phyloP scores from a whole-genome alignment of 2,113 vertebrate genomes.

The Thamnophis sirtalis region DNA sequence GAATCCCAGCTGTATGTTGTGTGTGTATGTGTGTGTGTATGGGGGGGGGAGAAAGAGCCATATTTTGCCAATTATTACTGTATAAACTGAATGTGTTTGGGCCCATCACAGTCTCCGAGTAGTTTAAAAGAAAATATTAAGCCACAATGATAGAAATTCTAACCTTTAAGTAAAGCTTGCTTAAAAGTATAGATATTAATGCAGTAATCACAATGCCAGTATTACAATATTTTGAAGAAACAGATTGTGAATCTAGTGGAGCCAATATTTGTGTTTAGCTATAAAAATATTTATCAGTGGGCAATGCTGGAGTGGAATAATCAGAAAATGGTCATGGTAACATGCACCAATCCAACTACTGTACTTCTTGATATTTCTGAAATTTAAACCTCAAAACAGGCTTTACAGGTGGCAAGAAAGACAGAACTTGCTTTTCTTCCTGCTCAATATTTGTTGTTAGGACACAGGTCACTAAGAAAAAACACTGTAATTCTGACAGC shows the following conservation, averaged over 20 bases:
- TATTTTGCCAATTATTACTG: not conserved
- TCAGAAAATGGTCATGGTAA: not conserved
- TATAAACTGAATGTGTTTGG: not conserved
- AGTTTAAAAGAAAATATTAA: not conserved
- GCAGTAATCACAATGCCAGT: not conserved
- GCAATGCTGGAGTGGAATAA: not conserved
- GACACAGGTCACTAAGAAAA: not conserved
- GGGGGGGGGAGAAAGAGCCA: not conserved
- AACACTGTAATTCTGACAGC: not conserved
- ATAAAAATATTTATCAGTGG: not conserved
- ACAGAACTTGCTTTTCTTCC: not conserved
- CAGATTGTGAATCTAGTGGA: not conserved
- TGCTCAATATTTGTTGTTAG: not conserved
- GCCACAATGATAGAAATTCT: not conserved
- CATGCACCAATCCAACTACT: not conserved
- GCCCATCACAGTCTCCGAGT: not conserved
- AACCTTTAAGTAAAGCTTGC: not conserved
- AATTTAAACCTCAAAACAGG: not conserved
- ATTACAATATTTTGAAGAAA: not conserved
- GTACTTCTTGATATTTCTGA: not conserved
- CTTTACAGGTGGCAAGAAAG: not conserved
- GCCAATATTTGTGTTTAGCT: not conserved
- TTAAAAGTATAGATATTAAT: not conserved
- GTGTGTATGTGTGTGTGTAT: not conserved
- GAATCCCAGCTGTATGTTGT: too few relatives aligned